A percentile compares a stretch with the other conserved stretches of the same genome.
These are phyloP conservation scores for Antechinus flavipes DNA, from an alignment of 2,113 vertebrate genomes.

Conservation along the genomic window DNA sequence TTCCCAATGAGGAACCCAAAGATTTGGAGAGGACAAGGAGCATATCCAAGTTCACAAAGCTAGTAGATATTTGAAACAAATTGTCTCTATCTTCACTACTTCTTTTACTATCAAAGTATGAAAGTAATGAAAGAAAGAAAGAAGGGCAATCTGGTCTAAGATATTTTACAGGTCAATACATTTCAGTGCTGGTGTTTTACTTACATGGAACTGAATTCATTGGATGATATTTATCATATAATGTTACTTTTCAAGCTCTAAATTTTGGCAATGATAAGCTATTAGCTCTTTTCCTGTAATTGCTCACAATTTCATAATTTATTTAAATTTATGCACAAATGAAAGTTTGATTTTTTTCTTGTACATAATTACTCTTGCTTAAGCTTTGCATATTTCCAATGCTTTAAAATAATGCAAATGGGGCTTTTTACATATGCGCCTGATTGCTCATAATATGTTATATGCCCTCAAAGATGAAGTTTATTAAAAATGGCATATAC, in stretches of 20 bases:
- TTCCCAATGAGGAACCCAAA: background rate
- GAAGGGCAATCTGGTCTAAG: background rate
- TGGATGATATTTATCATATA: background rate
- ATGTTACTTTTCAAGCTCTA: background rate
- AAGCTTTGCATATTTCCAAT: constrained; percentile 36
- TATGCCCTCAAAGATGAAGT: constrained; percentile 27
- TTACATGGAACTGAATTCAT: background rate
- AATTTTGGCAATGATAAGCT: background rate
- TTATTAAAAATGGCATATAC: constrained; percentile 36
- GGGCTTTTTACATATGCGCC: background rate
- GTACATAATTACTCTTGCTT: constrained; percentile 18
- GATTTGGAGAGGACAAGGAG: background rate
- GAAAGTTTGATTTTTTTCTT: constrained; percentile 35
- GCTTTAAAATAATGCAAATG: constrained; percentile 46
- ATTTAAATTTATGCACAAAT: constrained; percentile 44
- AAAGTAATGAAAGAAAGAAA: background rate
- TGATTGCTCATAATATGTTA: constrained; percentile 30
- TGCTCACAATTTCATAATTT: constrained; percentile 10
- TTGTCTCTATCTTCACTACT: background rate
- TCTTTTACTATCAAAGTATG: background rate
- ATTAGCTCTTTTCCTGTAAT: background rate
- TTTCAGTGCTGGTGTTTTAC: background rate
- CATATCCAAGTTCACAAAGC: background rate
- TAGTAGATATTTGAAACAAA: background rate
- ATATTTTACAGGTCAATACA: background rate